Conservation (phyloP, 2,888 invertebrate species). For the Tachina grossa region DNA sequence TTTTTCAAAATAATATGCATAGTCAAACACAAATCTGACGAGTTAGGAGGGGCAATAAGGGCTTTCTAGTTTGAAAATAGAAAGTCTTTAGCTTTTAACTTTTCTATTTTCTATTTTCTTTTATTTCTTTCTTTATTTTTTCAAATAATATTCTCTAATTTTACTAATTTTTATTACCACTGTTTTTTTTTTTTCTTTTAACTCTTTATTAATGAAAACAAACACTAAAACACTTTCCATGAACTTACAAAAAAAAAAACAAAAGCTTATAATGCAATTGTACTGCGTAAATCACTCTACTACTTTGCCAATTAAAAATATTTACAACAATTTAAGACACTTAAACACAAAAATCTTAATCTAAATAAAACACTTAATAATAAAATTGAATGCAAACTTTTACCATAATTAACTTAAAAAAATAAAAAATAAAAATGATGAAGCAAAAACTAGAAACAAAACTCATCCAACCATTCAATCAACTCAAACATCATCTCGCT, state of each 20-base stretch:
- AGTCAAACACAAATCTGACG: too few relatives aligned
- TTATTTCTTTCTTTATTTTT: background rate
- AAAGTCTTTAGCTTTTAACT: too few relatives aligned
- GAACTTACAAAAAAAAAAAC: conserved; percentile 19
- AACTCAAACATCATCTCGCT: conserved; percentile 70
- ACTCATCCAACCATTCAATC: conserved; percentile 45
- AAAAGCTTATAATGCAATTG: conserved; percentile 63
- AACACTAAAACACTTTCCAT: conserved; percentile 44
- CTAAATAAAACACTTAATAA: conserved; percentile 39
- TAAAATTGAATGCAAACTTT: conserved; percentile 25
- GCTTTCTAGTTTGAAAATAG: too few relatives aligned
- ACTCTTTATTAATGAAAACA: conserved; percentile 32
- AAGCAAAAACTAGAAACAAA: conserved; percentile 43
- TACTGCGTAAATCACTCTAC: conserved; percentile 64
- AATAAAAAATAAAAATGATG: conserved; percentile 33
- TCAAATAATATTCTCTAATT: conserved; percentile 37
- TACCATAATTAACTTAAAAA: conserved; percentile 22
- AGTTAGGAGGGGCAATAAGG: too few relatives aligned
- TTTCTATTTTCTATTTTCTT: too few relatives aligned
- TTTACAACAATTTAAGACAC: conserved; percentile 8
- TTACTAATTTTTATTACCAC: conserved; percentile 61
- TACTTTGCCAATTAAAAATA: conserved; percentile 62
- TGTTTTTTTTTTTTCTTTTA: conserved; percentile 51
- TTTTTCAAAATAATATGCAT: too few relatives aligned
- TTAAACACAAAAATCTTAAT: conserved; percentile 42